These are phyloP conservation scores for pig (Sus scrofa) DNA, from an alignment of 2,113 vertebrate species.

Conservation along the genomic window DNA sequence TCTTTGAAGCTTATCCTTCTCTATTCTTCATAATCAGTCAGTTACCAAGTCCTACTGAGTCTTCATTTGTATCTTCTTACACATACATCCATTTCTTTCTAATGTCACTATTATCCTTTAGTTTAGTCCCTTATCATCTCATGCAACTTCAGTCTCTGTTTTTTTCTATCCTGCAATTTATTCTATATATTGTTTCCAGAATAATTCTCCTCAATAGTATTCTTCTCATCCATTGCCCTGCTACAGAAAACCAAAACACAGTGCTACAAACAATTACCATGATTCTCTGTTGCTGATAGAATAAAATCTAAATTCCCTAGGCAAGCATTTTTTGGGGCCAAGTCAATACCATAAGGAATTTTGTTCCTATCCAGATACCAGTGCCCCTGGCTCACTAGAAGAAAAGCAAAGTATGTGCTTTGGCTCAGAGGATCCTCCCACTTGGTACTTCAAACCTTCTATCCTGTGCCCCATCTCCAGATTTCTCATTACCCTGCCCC, in stretches of 20 bases:
- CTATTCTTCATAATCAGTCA: neutral
- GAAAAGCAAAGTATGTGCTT: neutral
- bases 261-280: neutral
- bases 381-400: neutral
- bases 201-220: neutral
- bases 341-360: neutral
- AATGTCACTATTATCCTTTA: neutral
- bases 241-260: neutral
- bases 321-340: neutral
- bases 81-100: neutral
- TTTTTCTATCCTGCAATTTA: neutral
- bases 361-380: neutral
- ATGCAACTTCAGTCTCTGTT: neutral
- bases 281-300: neutral
- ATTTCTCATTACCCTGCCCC: neutral
- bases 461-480: neutral
- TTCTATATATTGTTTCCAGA: neutral
- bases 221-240: neutral
- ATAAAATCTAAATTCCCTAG: constrained; percentile 2
- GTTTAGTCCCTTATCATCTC: neutral
- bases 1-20: neutral
- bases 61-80: neutral
- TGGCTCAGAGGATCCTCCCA: neutral
- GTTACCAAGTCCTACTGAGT: neutral
- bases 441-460: neutral